Conservation (phyloP, 2,797 vertebrate species). For the Toxotes lorentzi region DNA sequence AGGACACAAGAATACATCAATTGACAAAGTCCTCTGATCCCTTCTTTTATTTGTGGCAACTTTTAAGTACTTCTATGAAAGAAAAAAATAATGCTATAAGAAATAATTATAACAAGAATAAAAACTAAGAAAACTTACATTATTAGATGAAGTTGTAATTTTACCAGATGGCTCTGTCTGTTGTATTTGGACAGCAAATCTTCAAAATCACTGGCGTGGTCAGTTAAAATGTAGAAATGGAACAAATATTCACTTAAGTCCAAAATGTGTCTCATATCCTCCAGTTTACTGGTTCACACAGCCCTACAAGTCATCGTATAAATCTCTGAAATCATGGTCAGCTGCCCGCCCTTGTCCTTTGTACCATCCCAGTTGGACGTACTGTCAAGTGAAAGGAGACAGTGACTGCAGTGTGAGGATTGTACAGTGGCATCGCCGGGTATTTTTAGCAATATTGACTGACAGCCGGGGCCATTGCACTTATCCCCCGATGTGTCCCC, state of each 20-base stretch:
- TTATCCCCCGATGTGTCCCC: constrained; percentile 58
- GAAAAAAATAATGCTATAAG: no score
- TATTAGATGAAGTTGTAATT: no score
- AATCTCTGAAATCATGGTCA: neutral
- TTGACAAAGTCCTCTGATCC: constrained; percentile 5
- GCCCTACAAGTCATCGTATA: neutral
- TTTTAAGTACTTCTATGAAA: neutral
- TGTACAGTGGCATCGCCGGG: constrained; percentile 32
- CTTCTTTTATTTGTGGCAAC: neutral
- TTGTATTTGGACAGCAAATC: neutral
- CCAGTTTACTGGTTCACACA: neutral
- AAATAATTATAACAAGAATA: no score
- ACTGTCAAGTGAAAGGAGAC: constrained; percentile 37
- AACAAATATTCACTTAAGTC: neutral
- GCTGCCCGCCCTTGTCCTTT: constrained; percentile 18
- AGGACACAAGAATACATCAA: neutral
- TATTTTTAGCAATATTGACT: constrained; percentile 81
- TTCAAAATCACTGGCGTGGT: neutral
- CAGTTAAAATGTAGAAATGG: neutral
- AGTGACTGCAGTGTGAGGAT: constrained; percentile 28
- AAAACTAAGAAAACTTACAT: no score
- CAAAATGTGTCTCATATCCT: neutral
- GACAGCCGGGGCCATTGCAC: constrained; percentile 63
- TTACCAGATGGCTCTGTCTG: no score
- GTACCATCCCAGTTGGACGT: constrained; percentile 26